Evolutionary conservation across 2,113 vertebrate species (phyloP).

Genomic region (Neopipo cinnamomea): DNA sequence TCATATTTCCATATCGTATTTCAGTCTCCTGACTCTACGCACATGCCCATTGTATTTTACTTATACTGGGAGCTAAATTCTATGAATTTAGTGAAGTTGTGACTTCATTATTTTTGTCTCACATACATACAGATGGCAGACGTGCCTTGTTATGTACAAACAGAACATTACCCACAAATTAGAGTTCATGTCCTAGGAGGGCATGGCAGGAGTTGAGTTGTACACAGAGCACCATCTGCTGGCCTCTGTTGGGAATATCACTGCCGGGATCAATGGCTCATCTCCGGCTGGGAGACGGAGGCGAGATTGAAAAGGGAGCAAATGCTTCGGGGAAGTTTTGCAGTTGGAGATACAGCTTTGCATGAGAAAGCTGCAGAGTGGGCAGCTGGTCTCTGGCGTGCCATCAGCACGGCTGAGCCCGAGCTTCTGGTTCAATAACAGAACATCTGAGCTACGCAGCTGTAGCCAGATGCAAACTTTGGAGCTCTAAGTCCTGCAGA

Average conservation of each 20-base stretch:
- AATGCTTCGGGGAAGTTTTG: fast-evolving
- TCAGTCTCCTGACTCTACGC: background rate
- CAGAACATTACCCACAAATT: background rate
- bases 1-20: background rate
- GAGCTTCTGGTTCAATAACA: fast-evolving
- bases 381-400: background rate
- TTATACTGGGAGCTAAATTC: background rate
- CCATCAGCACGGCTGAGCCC: background rate
- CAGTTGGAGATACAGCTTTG: fast-evolving
- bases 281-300: fast-evolving
- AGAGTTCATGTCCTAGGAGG: background rate
- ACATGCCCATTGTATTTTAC: background rate
- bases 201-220: background rate
- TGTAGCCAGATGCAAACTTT: background rate
- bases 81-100: background rate
- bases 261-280: fast-evolving
- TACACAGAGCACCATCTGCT: conserved; percentile 70
- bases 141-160: background rate
- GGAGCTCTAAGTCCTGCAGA: background rate
- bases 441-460: fast-evolving
- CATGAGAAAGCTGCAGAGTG: fast-evolving
- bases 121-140: background rate
- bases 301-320: fast-evolving
- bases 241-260: background rate
- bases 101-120: background rate